phyloP scores from a whole-genome alignment of 1,140 invertebrate genomes.

The Micrasema minimum region DNA sequence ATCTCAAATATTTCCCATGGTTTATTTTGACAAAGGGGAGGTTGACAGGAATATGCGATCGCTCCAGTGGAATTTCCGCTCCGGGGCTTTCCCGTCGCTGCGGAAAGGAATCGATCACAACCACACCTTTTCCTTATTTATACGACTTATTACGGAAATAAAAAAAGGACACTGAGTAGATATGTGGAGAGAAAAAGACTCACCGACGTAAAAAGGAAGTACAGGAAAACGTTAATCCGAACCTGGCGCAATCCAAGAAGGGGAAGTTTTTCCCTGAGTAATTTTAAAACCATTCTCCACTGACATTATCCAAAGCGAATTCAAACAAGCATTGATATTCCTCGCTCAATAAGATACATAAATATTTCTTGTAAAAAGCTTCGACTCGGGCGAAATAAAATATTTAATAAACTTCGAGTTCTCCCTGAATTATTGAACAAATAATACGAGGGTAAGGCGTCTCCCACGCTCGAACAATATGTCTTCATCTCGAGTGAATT shows the following conservation, averaged over 20 bases:
- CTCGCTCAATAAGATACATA: too few relatives aligned
- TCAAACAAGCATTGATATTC: too few relatives aligned
- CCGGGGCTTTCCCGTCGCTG: background rate
- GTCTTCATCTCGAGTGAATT: too few relatives aligned
- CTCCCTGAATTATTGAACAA: too few relatives aligned
- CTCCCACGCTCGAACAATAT: too few relatives aligned
- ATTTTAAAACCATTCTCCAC: too few relatives aligned
- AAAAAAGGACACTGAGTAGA: background rate
- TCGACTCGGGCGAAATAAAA: too few relatives aligned
- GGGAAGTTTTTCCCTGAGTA: background rate
- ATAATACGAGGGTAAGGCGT: too few relatives aligned
- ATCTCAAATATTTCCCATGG: slow-evolving; percentile 23
- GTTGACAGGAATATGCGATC: slow-evolving; percentile 26
- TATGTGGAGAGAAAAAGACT: background rate
- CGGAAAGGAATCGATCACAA: slow-evolving; percentile 23
- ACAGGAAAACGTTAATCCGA: slow-evolving; percentile 2
- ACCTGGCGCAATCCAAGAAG: background rate
- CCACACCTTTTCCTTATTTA: slow-evolving; percentile 11
- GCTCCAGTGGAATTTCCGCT: slow-evolving; percentile 25
- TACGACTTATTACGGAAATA: slow-evolving; percentile 13
- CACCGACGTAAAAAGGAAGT: background rate
- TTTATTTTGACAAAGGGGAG: slow-evolving; percentile 28
- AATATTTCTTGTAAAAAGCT: too few relatives aligned
- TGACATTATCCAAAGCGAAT: too few relatives aligned
- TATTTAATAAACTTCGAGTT: too few relatives aligned